Conservation (phyloP, 2,797 vertebrate species). For the Semaprochilodus insignis region DNA sequence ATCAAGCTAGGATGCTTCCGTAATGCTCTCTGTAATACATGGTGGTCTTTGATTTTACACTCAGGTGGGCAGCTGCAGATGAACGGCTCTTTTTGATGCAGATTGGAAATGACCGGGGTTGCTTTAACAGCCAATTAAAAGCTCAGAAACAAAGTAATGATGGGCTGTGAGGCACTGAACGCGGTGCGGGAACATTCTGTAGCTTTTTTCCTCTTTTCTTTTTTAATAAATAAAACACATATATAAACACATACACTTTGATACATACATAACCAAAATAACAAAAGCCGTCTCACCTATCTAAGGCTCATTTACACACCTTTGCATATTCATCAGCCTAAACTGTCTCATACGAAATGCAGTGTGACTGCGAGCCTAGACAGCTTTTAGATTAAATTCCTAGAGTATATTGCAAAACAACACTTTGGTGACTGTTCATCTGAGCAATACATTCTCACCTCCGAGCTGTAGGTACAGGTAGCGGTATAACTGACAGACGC, state of each 20-base stretch:
- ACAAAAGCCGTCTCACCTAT: background rate
- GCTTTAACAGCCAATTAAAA: slow-evolving; percentile 76
- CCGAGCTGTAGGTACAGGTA: background rate
- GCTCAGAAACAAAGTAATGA: slow-evolving; percentile 70
- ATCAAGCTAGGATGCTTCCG: too few species aligned
- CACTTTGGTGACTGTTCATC: background rate
- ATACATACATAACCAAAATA: background rate
- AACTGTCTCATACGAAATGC: background rate
- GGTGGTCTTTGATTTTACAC: too few species aligned
- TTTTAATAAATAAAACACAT: background rate
- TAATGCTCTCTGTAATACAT: too few species aligned
- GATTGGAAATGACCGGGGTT: slow-evolving; percentile 12
- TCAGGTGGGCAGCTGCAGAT: too few species aligned
- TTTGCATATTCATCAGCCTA: slow-evolving; percentile 15
- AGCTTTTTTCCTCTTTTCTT: too few species aligned
- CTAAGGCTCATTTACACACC: background rate
- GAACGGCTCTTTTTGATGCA: background rate
- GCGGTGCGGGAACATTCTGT: background rate
- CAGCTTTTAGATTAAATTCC: background rate
- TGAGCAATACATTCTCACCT: background rate
- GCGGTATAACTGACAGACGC: background rate
- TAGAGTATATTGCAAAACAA: background rate
- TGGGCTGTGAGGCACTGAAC: slow-evolving; percentile 37
- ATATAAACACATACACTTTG: background rate
- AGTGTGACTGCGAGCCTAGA: background rate